A percentile compares a stretch with the other conserved stretches of the same genome.
Evolutionary conservation across 2,113 vertebrate genomes (phyloP).

Genomic region (Anas platyrhynchos): DNA sequence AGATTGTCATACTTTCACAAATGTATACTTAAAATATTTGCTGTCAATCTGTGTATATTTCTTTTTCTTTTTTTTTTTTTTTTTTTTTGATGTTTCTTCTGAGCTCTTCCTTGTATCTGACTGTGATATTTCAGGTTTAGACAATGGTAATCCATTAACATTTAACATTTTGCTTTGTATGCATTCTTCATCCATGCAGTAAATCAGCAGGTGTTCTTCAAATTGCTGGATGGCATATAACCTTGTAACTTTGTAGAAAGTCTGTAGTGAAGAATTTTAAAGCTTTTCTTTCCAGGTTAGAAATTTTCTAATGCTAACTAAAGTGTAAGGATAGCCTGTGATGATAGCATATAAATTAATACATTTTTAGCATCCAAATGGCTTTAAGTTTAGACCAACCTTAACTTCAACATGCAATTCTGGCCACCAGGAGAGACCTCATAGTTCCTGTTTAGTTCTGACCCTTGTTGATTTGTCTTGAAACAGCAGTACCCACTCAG

Average conservation of each 20-base stretch:
- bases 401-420: background rate
- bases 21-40: background rate
- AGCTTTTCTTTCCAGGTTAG: background rate
- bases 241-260: background rate
- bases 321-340: background rate
- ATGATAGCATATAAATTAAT: background rate
- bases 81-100: background rate
- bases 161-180: conserved; percentile 6
- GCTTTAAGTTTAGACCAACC: background rate
- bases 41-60: background rate
- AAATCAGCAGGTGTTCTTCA: conserved; percentile 1
- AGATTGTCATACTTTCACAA: background rate
- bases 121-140: background rate
- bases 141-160: background rate
- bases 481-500: background rate
- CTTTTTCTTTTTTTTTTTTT: background rate
- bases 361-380: background rate
- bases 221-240: background rate
- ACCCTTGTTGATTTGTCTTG: background rate
- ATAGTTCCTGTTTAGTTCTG: background rate
- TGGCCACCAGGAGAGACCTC: background rate
- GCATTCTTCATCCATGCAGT: background rate
- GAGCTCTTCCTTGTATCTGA: background rate
- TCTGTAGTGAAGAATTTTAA: background rate
- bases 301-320: background rate